Evolutionary conservation across 2,797 vertebrate species (phyloP), one percentile per base, ranked within the genome.

Genomic region (Phoxinus dragarum): DNA sequence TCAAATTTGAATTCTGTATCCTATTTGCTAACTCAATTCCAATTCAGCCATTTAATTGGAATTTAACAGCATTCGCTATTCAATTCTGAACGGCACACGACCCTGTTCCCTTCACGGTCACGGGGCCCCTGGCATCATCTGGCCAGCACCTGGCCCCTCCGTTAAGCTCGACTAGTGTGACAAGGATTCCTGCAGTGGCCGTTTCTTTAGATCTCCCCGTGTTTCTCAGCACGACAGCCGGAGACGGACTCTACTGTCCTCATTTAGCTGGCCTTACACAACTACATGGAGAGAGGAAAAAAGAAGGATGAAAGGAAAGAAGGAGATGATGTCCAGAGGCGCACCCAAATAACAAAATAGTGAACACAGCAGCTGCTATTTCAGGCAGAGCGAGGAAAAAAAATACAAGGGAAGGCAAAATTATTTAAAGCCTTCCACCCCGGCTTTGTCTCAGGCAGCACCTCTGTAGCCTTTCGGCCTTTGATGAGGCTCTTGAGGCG

Each of bases 401-500:
- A 86, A 86, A 83, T 80, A 89, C 85, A 84, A 86, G 84, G 56
- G 59, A 88, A 89, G 67, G 89, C 89, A 89, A 87, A 87, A 89
- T 89, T 90, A 90, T 90, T 90, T 90, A 88, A 87, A 90, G 87
- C 83, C 74, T 81, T 19, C 75, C 88, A 85, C 81, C 87, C 85
- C 40, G 38, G 88, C 86, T 89, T 88, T 88, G 88, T 88, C 86
- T 84, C 77, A 81, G 67, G 88, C 80, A 76, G 82, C 88, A 90
- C 89, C 90, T 89, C 67, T 14, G 61, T 85, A 89, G 79, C 88
- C 91, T 87, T 82, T 87, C 89, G 89, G 87, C 86, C 87, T 89
- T 90, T 92, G 89, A 91, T 91, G 90, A 89, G 92, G 90, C 94
- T 94, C 89, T 88, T 86, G 93, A 93, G 93, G 92, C 89, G 87